Conservation (phyloP, 64 coral and sea anemone species). For the Dendronephthya gigantea region DNA sequence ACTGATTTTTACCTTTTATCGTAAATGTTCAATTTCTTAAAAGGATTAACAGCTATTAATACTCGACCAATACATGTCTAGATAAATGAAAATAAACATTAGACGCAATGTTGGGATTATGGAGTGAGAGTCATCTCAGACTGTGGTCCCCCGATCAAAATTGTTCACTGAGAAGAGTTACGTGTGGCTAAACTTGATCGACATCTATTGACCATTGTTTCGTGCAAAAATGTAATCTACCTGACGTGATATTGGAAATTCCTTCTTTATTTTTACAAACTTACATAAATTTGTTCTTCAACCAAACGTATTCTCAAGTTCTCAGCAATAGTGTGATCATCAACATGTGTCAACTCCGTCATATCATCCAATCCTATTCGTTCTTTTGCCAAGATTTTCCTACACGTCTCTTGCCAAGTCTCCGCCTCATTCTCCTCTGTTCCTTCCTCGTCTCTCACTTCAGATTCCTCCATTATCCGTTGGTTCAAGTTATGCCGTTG, state of each 20-base stretch:
- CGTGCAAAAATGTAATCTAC: no score
- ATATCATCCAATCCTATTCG: slow-evolving; percentile 64
- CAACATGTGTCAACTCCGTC: slow-evolving; percentile 57
- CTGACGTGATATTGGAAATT: no score
- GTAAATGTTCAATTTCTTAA: slow-evolving; percentile 63
- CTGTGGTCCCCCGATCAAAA: no score
- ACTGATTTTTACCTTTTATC: slow-evolving; percentile 32
- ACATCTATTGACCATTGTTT: no score
- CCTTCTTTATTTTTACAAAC: no score
- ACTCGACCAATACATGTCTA: slow-evolving; percentile 93
- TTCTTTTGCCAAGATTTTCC: slow-evolving; percentile 23
- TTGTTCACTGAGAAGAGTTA: no score
- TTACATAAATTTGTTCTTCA: slow-evolving; percentile 76
- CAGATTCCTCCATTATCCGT: neutral
- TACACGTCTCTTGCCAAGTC: neutral
- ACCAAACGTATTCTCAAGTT: slow-evolving; percentile 57
- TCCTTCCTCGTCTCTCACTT: neutral
- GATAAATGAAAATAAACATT: neutral
- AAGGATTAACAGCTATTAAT: slow-evolving; percentile 83
- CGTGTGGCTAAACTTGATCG: no score
- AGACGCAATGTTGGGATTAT: no score
- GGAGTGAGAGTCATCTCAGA: no score
- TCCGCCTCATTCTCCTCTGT: neutral
- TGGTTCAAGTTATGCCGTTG: no score
- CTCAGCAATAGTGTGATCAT: slow-evolving; percentile 61